Conservation (phyloP, 2,797 vertebrate species). For the Lophius americanus region DNA sequence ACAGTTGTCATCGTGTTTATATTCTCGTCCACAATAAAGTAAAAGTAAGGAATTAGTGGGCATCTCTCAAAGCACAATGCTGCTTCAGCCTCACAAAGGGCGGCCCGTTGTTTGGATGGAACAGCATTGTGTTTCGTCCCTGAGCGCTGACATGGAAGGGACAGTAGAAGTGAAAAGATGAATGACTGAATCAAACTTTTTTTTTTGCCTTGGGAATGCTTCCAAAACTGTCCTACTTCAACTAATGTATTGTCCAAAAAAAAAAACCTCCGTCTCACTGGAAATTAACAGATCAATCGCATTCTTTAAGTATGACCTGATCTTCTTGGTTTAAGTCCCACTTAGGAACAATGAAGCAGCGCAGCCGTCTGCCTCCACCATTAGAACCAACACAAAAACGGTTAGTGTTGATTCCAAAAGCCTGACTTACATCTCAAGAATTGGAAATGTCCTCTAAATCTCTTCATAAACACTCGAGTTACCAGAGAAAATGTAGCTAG, state of each 20-base stretch:
- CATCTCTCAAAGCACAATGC: conserved; percentile 6
- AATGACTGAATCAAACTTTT: not conserved
- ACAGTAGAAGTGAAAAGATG: conserved; percentile 15
- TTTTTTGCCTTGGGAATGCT: conserved; percentile 23
- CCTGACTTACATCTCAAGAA: too few relatives aligned
- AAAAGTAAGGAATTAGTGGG: not conserved
- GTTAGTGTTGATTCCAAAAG: too few relatives aligned
- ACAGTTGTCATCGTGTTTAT: not conserved
- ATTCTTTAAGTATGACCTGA: conserved; percentile 15
- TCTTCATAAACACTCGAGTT: too few relatives aligned
- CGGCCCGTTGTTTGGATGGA: conserved; percentile 9
- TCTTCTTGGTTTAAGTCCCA: conserved; percentile 26
- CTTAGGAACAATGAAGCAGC: conserved; percentile 8
- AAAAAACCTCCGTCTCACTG: conserved; percentile 8
- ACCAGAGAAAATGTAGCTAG: too few relatives aligned
- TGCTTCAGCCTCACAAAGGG: not conserved
- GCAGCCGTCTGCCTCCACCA: not conserved
- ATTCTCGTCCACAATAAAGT: not conserved
- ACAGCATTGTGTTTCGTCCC: conserved; percentile 34
- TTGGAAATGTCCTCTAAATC: too few relatives aligned
- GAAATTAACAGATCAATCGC: conserved; percentile 24
- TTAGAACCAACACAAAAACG: not conserved
- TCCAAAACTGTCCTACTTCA: conserved; percentile 26
- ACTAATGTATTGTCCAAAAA: not conserved
- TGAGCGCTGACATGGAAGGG: conserved; percentile 23